Evolutionary conservation across 2,888 invertebrate genomes (phyloP).

Genomic region (Lysandra bellargus): DNA sequence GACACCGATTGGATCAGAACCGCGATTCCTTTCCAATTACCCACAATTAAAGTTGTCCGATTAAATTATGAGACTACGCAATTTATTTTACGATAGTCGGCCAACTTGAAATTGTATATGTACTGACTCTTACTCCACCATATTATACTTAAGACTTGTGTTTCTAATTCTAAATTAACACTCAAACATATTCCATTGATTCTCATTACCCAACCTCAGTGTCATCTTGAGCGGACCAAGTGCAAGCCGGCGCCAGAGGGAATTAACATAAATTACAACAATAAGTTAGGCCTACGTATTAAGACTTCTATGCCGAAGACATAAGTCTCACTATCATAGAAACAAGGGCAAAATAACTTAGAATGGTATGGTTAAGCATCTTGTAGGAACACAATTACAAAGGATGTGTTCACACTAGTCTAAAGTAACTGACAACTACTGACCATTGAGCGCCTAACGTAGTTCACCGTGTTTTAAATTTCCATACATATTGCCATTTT

Average conservation of each 20-base stretch:
- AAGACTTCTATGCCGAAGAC: too few relatives aligned
- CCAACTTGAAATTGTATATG: too few relatives aligned
- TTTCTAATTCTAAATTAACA: not conserved
- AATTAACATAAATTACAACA: not conserved
- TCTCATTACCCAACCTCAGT: conserved; percentile 2
- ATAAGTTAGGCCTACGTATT: not conserved
- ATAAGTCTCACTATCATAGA: not conserved
- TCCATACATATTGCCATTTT: not conserved
- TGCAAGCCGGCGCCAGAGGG: not conserved
- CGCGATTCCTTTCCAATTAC: too few relatives aligned
- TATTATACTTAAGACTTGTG: too few relatives aligned
- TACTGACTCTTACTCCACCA: too few relatives aligned
- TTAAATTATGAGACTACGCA: too few relatives aligned
- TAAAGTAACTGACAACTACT: not conserved
- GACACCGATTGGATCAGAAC: too few relatives aligned
- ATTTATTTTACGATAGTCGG: too few relatives aligned
- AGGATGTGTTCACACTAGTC: not conserved
- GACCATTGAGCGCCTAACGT: not conserved
- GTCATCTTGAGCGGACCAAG: not conserved
- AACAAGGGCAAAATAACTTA: not conserved
- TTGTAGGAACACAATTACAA: not conserved
- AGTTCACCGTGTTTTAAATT: not conserved
- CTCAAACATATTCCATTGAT: not conserved
- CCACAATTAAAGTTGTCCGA: too few relatives aligned
- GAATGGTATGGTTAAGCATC: not conserved